Base-by-base conservation (phyloP, 2,113 vertebrate genomes). In the Orycteropus afer region DNA sequence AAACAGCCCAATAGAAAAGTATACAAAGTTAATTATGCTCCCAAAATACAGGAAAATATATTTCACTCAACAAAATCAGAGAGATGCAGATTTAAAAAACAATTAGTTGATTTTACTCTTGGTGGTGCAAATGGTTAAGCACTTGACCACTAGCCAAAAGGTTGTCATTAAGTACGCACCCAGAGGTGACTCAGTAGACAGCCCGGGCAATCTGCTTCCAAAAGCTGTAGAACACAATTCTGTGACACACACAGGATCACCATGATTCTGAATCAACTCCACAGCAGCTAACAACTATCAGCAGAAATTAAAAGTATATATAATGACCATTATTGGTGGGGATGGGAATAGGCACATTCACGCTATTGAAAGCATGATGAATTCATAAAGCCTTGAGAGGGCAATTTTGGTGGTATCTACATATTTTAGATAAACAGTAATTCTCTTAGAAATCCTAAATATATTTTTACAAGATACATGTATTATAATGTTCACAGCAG, bases 341-440 rank as follows among this genome's bases (percentile, higher is more conserved):
- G 17, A 82, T 45, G 32, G 63, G 45, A 15, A 93, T 5, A 77
- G 65, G 34, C 7, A 84, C 11, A 42, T 59, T 59, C 29, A 87
- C 32, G 45, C 40, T 53, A 29, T 49, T 79, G n/a, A 76, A 83
- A 63, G 32, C 29, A 88, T 79, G 40, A 82, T 87, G 67, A 91
- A 42, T 90, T 84, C 53, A n/a, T 86, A 73, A 78, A 83, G n/a
- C 20, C 76, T 93, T 91, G 65, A 42, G 27, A 86, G 32, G 53
- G 34, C 49, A 84, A 53, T 77, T 84, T 57, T 88, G 53, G 22
- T 89, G 51, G 45, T 5, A 74, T 89, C 78, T 90, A 18, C n/a
- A 42, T 67, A 90, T 55, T 73, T 93, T 92, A 86, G 90, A 47
- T 89, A 73, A 91, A 87, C 29, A 90, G 51, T 27, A 71, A 45